Evolutionary conservation across 1,140 invertebrate genomes (phyloP).

Genomic region (Brachionus asplanchnoidis): DNA sequence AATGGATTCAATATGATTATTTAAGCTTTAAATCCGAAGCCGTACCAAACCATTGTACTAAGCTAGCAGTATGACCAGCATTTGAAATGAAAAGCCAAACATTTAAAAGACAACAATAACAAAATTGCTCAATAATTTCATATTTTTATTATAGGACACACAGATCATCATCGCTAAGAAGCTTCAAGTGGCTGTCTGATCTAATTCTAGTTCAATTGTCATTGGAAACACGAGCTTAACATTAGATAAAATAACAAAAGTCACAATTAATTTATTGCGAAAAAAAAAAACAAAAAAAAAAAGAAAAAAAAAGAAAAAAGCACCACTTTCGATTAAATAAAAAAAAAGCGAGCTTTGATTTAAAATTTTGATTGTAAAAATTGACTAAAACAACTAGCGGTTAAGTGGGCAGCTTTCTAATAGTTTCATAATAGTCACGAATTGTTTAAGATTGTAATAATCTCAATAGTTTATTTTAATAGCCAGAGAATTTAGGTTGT

Average conservation of each 20-base stretch:
- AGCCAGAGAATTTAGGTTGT: neutral
- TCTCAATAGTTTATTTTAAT: slow-evolving; percentile 5
- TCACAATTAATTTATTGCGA: neutral
- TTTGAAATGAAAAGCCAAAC: neutral
- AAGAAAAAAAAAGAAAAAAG: neutral
- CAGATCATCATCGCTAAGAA: neutral
- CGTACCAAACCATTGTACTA: neutral
- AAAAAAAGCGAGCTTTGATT: neutral
- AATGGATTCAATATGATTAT: neutral
- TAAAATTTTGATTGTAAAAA: neutral
- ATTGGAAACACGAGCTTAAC: neutral
- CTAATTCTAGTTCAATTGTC: neutral
- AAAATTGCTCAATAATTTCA: neutral
- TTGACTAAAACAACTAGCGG: neutral
- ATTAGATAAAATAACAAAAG: neutral
- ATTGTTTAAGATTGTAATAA: neutral
- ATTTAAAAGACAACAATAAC: neutral
- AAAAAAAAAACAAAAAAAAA: neutral
- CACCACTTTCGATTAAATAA: neutral
- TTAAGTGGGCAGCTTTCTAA: neutral
- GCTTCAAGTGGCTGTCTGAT: neutral
- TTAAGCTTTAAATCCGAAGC: neutral
- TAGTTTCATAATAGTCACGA: neutral
- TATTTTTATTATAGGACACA: neutral
- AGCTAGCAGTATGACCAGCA: no score